A percentile compares a stretch with the other conserved stretches of the same genome.
Evolutionary conservation across 1,140 invertebrate species (phyloP).

Genomic region (Trypoxylus dichotomus): DNA sequence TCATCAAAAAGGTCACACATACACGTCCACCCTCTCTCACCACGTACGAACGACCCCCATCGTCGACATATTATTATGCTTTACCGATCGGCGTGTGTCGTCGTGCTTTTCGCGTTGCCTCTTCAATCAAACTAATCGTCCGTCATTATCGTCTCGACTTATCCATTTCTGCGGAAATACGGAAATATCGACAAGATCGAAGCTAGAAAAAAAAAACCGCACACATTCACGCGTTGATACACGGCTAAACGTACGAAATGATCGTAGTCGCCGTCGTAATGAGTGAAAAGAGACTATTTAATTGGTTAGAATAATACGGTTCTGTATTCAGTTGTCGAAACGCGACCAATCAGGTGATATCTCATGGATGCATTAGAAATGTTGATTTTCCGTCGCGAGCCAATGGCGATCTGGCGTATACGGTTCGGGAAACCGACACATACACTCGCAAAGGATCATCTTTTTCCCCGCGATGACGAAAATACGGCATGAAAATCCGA

Average conservation of each 20-base stretch:
- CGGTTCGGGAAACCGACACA: neutral
- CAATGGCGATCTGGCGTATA: conserved; percentile 58
- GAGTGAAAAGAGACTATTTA: conserved; percentile 52
- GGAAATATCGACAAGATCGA: neutral
- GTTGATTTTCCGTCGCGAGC: conserved; percentile 60
- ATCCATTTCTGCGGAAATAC: neutral
- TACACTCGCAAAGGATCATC: neutral
- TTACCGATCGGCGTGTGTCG: conserved; percentile 11
- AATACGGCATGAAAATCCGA: neutral
- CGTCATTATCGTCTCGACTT: neutral
- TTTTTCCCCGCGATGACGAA: neutral
- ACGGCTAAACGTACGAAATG: neutral
- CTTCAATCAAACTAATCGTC: neutral
- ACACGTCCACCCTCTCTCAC: neutral
- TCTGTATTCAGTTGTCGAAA: conserved; percentile 53
- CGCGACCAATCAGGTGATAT: conserved; percentile 66
- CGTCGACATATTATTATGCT: conserved; percentile 21
- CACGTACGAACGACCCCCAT: neutral
- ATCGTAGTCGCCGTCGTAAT: conserved; percentile 39
- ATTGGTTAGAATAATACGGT: conserved; percentile 56
- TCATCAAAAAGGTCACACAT: neutral
- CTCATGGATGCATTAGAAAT: conserved; percentile 60
- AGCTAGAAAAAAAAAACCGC: neutral
- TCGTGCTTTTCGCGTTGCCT: neutral
- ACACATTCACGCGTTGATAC: too few relatives aligned